A percentile compares a stretch with the other conserved stretches of the same genome.
phyloP scores from a whole-genome alignment of 2,797 vertebrate genomes.

The Bufotes viridis region DNA sequence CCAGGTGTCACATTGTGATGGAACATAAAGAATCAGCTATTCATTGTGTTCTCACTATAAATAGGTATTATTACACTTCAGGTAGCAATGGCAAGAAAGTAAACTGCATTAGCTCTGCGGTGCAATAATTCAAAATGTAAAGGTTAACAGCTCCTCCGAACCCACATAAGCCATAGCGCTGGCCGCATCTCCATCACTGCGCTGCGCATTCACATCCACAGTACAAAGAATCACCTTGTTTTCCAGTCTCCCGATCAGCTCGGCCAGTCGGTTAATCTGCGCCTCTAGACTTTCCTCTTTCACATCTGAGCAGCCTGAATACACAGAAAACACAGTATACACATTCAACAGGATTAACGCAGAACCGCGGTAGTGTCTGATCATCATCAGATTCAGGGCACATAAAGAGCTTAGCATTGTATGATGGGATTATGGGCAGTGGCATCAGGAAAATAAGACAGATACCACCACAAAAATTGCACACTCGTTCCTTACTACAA shows the following conservation, averaged over 20 bases:
- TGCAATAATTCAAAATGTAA: background rate
- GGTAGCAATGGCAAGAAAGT: too few species aligned
- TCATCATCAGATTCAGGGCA: conserved; percentile 17
- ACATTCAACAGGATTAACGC: conserved; percentile 16
- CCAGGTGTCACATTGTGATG: too few species aligned
- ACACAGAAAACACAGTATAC: background rate
- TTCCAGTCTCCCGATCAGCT: conserved; percentile 92
- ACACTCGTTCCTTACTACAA: background rate
- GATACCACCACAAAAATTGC: background rate
- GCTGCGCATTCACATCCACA: background rate
- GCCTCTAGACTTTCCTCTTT: conserved; percentile 90
- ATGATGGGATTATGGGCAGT: background rate
- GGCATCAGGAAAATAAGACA: background rate
- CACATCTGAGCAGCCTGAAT: conserved; percentile 79
- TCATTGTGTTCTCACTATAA: too few species aligned
- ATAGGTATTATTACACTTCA: too few species aligned
- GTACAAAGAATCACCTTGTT: conserved; percentile 82
- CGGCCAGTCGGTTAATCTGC: conserved; percentile 92
- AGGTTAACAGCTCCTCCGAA: background rate
- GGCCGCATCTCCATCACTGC: background rate
- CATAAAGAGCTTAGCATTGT: conserved; percentile 17
- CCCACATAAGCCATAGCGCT: background rate
- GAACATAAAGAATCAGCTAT: too few species aligned
- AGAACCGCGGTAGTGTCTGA: background rate
- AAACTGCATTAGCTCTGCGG: too few species aligned